phyloP scores from a whole-genome alignment of 1,140 invertebrate genomes.

The Scaptodrosophila lebanonensis region DNA sequence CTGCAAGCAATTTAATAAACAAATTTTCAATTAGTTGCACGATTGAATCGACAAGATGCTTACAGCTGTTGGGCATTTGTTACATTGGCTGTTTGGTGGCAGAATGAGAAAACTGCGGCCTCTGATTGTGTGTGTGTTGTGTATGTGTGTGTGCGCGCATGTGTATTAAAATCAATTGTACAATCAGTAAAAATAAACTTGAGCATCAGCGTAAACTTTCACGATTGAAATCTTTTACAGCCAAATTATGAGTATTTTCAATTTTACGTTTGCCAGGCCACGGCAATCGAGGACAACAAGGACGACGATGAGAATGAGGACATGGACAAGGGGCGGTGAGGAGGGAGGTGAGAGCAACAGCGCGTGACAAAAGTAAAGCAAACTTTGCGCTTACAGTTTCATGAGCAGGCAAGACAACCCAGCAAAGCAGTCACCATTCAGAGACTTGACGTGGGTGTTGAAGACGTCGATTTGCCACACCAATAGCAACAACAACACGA shows the following conservation, averaged over 20 bases:
- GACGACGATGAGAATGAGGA: not conserved
- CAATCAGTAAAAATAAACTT: conserved; percentile 67
- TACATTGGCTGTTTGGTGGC: conserved; percentile 20
- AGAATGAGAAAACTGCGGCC: no score
- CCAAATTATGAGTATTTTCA: conserved; percentile 73
- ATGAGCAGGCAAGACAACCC: conserved; percentile 58
- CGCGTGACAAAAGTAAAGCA: conserved; percentile 74
- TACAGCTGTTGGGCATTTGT: conserved; percentile 43
- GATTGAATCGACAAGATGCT: conserved; percentile 72
- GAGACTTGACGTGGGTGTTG: conserved; percentile 21
- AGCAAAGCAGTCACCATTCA: conserved; percentile 34
- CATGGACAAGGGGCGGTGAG: not conserved
- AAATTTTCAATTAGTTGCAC: conserved; percentile 70
- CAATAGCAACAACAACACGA: conserved; percentile 11
- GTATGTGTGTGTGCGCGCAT: conserved; percentile 1
- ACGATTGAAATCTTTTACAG: conserved; percentile 75
- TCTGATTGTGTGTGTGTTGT: not conserved
- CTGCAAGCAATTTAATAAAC: conserved; percentile 57
- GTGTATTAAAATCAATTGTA: conserved; percentile 68
- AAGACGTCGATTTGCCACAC: conserved; percentile 61
- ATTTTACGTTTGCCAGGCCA: conserved; percentile 38
- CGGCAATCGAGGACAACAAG: not conserved
- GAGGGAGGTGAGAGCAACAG: conserved; percentile 44
- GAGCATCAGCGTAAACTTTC: conserved; percentile 51
- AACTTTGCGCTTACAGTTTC: conserved; percentile 70